Evolutionary conservation across 2,113 vertebrate genomes (phyloP).

Genomic region (Pomatorhinus ruficollis): DNA sequence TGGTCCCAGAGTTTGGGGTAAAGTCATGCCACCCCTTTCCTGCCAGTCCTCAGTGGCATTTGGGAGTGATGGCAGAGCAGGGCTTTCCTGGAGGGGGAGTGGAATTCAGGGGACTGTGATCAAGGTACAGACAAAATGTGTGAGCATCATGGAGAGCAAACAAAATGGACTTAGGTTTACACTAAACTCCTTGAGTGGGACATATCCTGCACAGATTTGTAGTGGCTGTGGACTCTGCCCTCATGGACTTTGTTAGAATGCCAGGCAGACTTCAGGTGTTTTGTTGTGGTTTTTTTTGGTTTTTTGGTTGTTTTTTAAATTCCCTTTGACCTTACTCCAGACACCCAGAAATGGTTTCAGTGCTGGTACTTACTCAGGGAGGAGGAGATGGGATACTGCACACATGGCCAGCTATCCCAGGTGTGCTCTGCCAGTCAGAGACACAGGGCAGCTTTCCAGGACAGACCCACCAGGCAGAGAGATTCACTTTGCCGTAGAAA

Average conservation of each 20-base stretch:
- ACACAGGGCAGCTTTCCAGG: neutral
- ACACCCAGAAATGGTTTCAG: neutral
- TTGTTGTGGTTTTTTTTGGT: too few species aligned
- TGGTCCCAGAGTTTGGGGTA: fast-evolving
- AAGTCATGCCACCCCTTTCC: neutral
- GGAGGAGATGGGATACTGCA: neutral
- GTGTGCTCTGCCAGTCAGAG: fast-evolving
- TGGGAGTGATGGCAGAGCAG: neutral
- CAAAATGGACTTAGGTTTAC: fast-evolving
- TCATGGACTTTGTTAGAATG: neutral
- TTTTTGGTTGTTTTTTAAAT: neutral
- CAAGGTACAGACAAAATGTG: neutral
- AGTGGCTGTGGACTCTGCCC: fast-evolving
- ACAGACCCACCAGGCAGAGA: neutral
- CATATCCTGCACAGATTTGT: neutral
- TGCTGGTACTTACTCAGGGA: neutral
- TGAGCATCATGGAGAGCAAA: neutral
- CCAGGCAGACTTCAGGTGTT: neutral
- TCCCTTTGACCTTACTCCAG: neutral
- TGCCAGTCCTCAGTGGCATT: neutral
- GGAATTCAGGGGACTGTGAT: fast-evolving
- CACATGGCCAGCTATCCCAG: neutral
- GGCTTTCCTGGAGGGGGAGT: neutral
- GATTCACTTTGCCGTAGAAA: neutral
- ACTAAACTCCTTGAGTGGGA: neutral